phyloP scores from a whole-genome alignment of 2,888 invertebrate species.

The Halocaridina rubra region DNA sequence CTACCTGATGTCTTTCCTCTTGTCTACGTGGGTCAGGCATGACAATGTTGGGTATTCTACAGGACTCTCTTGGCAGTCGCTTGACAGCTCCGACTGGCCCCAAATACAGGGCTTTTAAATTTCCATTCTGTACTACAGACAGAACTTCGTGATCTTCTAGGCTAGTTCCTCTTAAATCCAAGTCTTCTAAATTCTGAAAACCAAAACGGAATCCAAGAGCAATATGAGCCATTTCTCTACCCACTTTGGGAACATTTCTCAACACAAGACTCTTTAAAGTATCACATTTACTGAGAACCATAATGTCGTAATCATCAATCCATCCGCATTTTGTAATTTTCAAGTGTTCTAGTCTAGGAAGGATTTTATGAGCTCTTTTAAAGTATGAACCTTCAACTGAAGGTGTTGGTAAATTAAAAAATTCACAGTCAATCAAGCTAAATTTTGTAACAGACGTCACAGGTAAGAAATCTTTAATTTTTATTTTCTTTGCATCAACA shows the following conservation, averaged over 20 bases:
- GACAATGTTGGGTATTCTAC: constrained; percentile 40
- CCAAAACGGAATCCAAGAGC: constrained; percentile 62
- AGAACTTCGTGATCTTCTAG: constrained; percentile 53
- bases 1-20: constrained; percentile 57
- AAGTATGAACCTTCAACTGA: constrained; percentile 57
- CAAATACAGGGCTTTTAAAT: constrained; percentile 47
- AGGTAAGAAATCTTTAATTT: constrained; percentile 41
- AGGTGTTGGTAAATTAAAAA: constrained; percentile 51
- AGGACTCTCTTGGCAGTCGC: constrained; percentile 14
- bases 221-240: constrained; percentile 58
- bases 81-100: constrained; percentile 60
- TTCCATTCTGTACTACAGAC: constrained; percentile 56
- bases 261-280: constrained; percentile 51
- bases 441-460: constrained; percentile 38
- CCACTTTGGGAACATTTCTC: constrained; percentile 51
- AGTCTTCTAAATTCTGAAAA: constrained; percentile 53
- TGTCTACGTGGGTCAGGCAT: constrained; percentile 60
- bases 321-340: constrained; percentile 52
- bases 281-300: constrained; percentile 59
- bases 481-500: constrained; percentile 57
- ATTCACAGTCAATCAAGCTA: constrained; percentile 55
- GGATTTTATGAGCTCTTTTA: constrained; percentile 45
- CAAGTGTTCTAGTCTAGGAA: constrained; percentile 41
- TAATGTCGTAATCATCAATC: constrained; percentile 61
- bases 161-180: constrained; percentile 62